These are phyloP conservation scores for Bradypodion pumilum DNA, from an alignment of 2,797 vertebrate genomes.

Conservation along the genomic window DNA sequence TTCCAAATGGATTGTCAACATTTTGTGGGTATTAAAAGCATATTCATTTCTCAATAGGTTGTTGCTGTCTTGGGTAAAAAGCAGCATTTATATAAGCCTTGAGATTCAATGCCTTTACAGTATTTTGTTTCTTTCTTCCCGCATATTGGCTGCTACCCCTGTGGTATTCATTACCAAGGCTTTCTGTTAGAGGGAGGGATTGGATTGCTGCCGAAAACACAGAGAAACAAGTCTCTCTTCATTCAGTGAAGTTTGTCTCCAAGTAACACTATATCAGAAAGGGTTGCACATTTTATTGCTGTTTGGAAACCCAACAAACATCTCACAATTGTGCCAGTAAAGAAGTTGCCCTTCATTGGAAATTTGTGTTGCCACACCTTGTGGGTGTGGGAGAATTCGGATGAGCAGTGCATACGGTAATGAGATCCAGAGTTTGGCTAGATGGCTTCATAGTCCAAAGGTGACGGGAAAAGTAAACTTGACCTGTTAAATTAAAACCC, in stretches of 20 bases:
- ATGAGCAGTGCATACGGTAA: background rate
- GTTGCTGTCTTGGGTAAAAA: background rate
- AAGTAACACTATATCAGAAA: background rate
- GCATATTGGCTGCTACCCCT: background rate
- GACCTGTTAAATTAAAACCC: constrained; percentile 71
- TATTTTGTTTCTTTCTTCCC: background rate
- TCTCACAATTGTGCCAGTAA: background rate
- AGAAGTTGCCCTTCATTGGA: accelerated
- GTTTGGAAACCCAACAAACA: background rate
- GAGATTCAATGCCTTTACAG: background rate
- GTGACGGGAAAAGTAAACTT: constrained; percentile 64
- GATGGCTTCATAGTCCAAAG: constrained; percentile 66
- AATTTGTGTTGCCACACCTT: background rate
- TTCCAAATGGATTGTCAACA: background rate
- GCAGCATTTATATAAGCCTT: background rate
- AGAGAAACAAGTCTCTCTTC: background rate
- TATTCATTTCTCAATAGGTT: too few species aligned
- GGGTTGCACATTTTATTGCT: constrained; percentile 29
- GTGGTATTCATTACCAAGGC: background rate
- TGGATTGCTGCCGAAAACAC: background rate
- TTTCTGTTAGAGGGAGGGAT: background rate
- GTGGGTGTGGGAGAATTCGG: constrained; percentile 16
- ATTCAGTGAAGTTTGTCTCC: background rate
- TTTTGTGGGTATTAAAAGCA: background rate
- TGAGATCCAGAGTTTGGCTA: accelerated